Percentiles rank a stretch among this genome's conserved stretches.
Evolutionary conservation across 1,140 invertebrate species (phyloP).

Genomic region (Brachionus calyciflorus): DNA sequence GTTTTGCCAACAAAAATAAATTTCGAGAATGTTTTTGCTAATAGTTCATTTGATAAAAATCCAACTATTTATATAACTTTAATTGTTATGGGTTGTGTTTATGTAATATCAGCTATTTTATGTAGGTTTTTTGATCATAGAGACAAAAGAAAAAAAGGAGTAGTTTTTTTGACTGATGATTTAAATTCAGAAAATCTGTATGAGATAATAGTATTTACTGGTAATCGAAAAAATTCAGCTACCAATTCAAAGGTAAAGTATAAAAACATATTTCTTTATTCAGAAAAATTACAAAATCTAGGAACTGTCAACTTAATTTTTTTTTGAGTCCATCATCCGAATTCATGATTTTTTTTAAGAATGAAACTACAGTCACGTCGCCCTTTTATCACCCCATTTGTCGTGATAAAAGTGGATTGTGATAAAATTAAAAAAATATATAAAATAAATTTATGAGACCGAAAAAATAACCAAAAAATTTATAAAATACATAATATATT

Average conservation of each 20-base stretch:
- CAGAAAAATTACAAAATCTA: too few species aligned
- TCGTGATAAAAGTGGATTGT: too few species aligned
- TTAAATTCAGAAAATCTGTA: slow-evolving; percentile 62
- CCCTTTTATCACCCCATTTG: too few species aligned
- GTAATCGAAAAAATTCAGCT: slow-evolving; percentile 60
- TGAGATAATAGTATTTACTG: slow-evolving; percentile 64
- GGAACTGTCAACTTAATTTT: too few species aligned
- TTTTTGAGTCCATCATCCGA: too few species aligned
- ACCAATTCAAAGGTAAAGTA: slow-evolving; percentile 64
- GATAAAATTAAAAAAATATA: too few species aligned
- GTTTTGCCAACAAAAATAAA: slow-evolving; percentile 60
- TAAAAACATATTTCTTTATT: too few species aligned
- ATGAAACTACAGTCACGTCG: too few species aligned
- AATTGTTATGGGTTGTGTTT: slow-evolving; percentile 61
- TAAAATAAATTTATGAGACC: too few species aligned
- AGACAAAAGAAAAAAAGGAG: slow-evolving; percentile 58
- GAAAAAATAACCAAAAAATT: too few species aligned
- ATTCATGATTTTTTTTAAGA: too few species aligned
- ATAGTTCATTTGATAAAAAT: slow-evolving; percentile 64
- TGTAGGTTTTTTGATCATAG: slow-evolving; percentile 61
- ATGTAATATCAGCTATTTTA: slow-evolving; percentile 61
- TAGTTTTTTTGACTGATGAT: slow-evolving; percentile 57
- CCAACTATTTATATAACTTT: slow-evolving; percentile 64
- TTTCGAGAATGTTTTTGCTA: slow-evolving; percentile 58
- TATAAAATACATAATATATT: too few species aligned